Base-by-base conservation (phyloP, 2,113 vertebrate species). In the Oreochromis aureus region DNA sequence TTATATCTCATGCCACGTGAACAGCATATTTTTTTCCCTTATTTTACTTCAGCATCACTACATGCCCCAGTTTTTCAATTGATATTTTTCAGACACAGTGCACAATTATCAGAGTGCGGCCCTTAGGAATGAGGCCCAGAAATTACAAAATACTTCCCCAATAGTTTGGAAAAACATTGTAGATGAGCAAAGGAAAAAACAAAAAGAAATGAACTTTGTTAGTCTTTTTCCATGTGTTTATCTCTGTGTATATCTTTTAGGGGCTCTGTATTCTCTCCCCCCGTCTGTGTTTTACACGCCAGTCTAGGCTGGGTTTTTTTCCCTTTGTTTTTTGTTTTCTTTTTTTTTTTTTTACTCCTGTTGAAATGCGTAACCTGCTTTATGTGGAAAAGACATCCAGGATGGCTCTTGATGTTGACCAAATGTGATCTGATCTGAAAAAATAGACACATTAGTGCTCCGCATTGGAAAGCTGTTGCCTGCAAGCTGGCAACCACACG, bases 241-340 rank as follows among this genome's bases (percentile, higher is more conserved):
- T 51, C 19, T 44, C 6, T n/a, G 8, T 78, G 34, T 54, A 5
- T 30, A 3, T 63, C 6, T 59, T 4, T 54, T 39, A 30, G n/a
- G 6, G 11, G 39, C 55, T 32, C 6, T 53, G 30, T 19, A 13
- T 48, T 39, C 34, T 46, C 12, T 80, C 44, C 19, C 46, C 11
- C 2, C 30, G 16, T 58, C 15, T 22, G 22, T 85, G 8, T 19
- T 54, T 73, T 44, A n/a, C 19, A 66, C 7, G 36, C 16, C 71
- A 51, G 10, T 78, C 0, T 8, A 51, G 41, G 44, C 2, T 76
- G 78, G 15, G 27, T 0, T 1, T 19, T 61, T 34, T 34, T 1
- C 1, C 27, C 3, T 32, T 16, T 22, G 0, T 2, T 8, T 86
- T 55, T 46, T 24, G 24, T 24, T 15, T 2, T 3, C 2, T n/a